A percentile compares a stretch with the other conserved stretches of the same genome.
Evolutionary conservation across 2,113 vertebrate species (phyloP).

Genomic region (Corydoras maculifer): DNA sequence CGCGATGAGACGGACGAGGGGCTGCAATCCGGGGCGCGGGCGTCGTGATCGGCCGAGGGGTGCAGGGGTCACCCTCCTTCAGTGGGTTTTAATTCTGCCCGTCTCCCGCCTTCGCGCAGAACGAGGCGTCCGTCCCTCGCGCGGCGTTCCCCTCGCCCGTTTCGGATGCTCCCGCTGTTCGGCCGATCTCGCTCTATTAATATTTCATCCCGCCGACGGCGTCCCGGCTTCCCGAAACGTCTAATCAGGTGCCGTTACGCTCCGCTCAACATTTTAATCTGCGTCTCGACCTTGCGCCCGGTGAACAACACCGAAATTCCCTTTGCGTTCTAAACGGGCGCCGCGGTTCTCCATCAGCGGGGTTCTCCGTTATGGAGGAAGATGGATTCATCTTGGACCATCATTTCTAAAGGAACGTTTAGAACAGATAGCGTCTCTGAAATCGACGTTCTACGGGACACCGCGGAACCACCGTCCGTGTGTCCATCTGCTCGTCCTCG

Average conservation of each 20-base stretch:
- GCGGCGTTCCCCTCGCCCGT: too few species aligned
- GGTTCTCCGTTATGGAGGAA: too few species aligned
- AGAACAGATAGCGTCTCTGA: too few species aligned
- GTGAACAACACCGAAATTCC: not conserved
- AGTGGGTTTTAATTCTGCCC: slow-evolving; percentile 50
- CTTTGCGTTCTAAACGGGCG: too few species aligned
- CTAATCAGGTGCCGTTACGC: slow-evolving; percentile 22
- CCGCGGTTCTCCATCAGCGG: too few species aligned
- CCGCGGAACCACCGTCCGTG: slow-evolving; percentile 9
- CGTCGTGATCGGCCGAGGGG: slow-evolving; percentile 59
- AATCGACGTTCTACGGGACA: not conserved
- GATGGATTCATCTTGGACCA: too few species aligned
- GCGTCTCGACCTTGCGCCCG: not conserved
- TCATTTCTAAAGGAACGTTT: too few species aligned
- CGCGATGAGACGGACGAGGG: slow-evolving; percentile 58
- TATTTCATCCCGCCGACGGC: slow-evolving; percentile 15
- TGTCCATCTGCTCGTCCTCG: slow-evolving; percentile 31
- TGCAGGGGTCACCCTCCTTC: slow-evolving; percentile 48
- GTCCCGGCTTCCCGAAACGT: slow-evolving; percentile 4
- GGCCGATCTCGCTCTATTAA: slow-evolving; percentile 12
- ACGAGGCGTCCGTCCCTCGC: too few species aligned
- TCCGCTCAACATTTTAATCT: slow-evolving; percentile 14
- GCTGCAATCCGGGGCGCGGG: slow-evolving; percentile 57
- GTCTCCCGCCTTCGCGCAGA: slow-evolving; percentile 12
- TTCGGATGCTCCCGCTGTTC: too few species aligned